Conservation (phyloP, 2,888 invertebrate genomes). For the Troilus luridus region DNA sequence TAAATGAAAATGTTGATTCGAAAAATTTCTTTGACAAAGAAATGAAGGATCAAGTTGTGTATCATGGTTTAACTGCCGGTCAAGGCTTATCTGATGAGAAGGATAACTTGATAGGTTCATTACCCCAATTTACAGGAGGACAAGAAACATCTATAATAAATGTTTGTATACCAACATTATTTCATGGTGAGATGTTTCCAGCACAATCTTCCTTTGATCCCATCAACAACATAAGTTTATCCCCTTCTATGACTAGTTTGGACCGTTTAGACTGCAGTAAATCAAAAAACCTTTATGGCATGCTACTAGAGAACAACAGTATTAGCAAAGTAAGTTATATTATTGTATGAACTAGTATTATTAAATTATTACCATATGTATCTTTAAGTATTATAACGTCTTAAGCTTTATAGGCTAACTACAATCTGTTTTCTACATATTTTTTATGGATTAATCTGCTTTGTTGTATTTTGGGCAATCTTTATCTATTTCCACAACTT, state of each 20-base stretch:
- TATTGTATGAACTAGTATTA: background rate
- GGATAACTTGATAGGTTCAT: background rate
- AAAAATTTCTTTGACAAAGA: background rate
- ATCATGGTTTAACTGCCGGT: background rate
- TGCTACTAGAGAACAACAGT: constrained; percentile 2
- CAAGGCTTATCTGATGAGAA: background rate
- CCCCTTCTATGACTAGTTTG: constrained; percentile 7
- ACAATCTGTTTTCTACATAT: too few relatives aligned
- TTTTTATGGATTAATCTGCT: too few relatives aligned
- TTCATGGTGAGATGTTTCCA: background rate
- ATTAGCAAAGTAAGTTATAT: constrained; percentile 24
- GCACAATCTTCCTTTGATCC: background rate
- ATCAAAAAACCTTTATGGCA: background rate
- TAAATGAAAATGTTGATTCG: background rate
- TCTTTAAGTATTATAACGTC: too few relatives aligned
- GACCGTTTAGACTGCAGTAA: background rate
- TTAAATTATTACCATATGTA: background rate
- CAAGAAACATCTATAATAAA: background rate
- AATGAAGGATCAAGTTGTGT: background rate
- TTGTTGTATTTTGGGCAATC: too few relatives aligned
- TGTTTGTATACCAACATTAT: background rate
- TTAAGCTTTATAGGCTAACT: too few relatives aligned
- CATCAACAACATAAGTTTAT: background rate
- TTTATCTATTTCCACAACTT: too few relatives aligned
- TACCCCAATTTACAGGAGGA: background rate